Conservation (phyloP, 2,797 vertebrate genomes). For the Micropoecilia bifurca region DNA sequence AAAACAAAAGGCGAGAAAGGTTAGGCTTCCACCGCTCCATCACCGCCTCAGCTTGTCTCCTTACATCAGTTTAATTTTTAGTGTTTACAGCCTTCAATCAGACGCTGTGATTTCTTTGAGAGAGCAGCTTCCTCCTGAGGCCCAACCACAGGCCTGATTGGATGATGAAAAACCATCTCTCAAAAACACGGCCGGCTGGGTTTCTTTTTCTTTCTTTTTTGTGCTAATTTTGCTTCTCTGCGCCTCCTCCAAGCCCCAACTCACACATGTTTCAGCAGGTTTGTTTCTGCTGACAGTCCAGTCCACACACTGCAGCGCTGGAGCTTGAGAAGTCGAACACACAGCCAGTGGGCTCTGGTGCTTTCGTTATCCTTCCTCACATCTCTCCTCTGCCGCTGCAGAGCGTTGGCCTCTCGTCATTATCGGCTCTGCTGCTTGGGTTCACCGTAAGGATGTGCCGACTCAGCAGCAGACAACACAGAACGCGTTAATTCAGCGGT, state of each 20-base stretch:
- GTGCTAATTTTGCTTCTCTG: constrained; percentile 27
- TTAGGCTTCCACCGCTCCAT: constrained; percentile 62
- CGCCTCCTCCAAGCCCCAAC: constrained; percentile 27
- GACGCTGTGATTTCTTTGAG: constrained; percentile 38
- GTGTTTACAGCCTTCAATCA: constrained; percentile 63
- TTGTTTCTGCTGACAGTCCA: constrained; percentile 63
- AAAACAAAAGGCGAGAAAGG: constrained; percentile 66
- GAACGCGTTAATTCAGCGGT: constrained; percentile 36
- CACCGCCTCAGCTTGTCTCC: constrained; percentile 57
- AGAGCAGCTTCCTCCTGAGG: constrained; percentile 44
- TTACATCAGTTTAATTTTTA: constrained; percentile 24
- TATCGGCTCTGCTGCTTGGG: constrained; percentile 59
- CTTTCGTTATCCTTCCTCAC: constrained; percentile 47
- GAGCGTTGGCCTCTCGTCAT: constrained; percentile 40
- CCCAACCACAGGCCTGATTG: constrained; percentile 58
- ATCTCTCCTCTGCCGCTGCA: constrained; percentile 31
- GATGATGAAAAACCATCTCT: constrained; percentile 74
- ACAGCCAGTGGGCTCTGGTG: constrained; percentile 24
- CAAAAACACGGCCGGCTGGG: constrained; percentile 65
- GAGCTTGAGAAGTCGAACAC: constrained; percentile 53
- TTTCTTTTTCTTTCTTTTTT: constrained; percentile 30
- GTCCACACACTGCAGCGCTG: constrained; percentile 37
- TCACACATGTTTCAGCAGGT: constrained; percentile 33
- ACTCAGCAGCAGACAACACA: constrained; percentile 65
- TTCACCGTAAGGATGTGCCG: constrained; percentile 63